Evolutionary conservation across 1,140 invertebrate genomes (phyloP), one percentile per base, ranked within the genome.

Genomic region (Apis cerana): DNA sequence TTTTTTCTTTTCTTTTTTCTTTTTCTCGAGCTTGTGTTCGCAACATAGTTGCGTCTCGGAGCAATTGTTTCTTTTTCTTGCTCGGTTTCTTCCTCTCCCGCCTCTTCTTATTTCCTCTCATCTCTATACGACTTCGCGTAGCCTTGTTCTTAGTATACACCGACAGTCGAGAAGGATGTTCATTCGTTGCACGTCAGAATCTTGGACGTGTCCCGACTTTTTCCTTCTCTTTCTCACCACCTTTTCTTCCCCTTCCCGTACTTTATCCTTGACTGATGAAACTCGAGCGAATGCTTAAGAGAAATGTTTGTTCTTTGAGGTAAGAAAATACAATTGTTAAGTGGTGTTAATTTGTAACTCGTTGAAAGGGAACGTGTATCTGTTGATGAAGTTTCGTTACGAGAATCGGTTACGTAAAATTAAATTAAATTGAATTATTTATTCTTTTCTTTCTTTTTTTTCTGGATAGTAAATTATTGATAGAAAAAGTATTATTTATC

Each of bases 181-280:
- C 89, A 90, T 91, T 88, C 87, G 89, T 88, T 65, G 88, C 89
- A 70, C 72, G 89, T 91, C 88, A 89, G 62, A 83, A 74, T 74
- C 83, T 84, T 75, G 84, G 84, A 90, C 86, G 89, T 91, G 87
- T 82, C 77, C 79, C 85, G 82, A 83, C 86, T 90, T 90, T 85
- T 84, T 87, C 85, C 86, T 27, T 50, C 21, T 23, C 86, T 77
- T 78, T 68, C 83, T 86, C 78, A 7, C 33, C 86, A 50, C 54
- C 21, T 23, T 86, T 75, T 78, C 71, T 83, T 86, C 78, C 82
- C 54, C 33, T 43, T 21, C 52, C 10, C 12, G 19, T n/a, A 21
- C 33, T 43, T 27, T 12, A 8, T 13, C 21, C 52, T 50, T 77
- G 33, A 50, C 50, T 75, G 64, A 84, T 81, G 75, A 78, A 87